Percentiles rank a stretch among this genome's conserved stretches.
phyloP scores from a whole-genome alignment of 30 jellyfish, hydroid and myxozoan species.

The Nemopilema nomurai region DNA sequence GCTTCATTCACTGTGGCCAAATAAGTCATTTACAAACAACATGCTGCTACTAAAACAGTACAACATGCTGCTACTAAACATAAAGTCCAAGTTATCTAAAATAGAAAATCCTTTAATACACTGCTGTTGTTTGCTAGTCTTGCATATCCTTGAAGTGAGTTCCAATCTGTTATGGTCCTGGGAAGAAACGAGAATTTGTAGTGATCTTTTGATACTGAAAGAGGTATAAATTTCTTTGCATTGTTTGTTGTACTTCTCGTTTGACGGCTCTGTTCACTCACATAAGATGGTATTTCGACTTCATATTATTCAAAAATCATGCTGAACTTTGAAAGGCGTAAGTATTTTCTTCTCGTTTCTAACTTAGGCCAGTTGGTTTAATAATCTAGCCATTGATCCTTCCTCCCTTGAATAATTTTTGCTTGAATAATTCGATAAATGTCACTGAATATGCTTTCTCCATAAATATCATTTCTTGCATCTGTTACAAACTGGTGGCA shows the following conservation, averaged over 20 bases:
- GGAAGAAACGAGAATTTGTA: conserved; percentile 47
- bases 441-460: not conserved
- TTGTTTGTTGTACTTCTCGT: conserved; percentile 29
- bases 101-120: conserved; percentile 33
- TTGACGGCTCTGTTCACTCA: conserved; percentile 25
- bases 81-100: conserved; percentile 23
- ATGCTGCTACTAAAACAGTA: not conserved
- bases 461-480: not conserved
- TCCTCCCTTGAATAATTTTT: conserved; percentile 38
- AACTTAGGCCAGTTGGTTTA: conserved; percentile 26
- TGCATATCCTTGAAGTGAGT: conserved; percentile 33
- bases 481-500: not conserved
- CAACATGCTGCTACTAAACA: conserved; percentile 47
- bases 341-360: conserved; percentile 23
- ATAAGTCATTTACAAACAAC: not conserved
- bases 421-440: conserved; percentile 3
- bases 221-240: conserved; percentile 23
- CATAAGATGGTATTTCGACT: conserved; percentile 14
- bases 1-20: not conserved
- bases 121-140: conserved; percentile 51
- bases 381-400: conserved; percentile 14
- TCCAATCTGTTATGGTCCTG: conserved; percentile 54
- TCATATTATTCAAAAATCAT: conserved; percentile 4
- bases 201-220: conserved; percentile 33
- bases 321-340: conserved; percentile 31